Evolutionary conservation across 2,113 vertebrate species (phyloP).

Genomic region (Ageneiosus marmoratus): DNA sequence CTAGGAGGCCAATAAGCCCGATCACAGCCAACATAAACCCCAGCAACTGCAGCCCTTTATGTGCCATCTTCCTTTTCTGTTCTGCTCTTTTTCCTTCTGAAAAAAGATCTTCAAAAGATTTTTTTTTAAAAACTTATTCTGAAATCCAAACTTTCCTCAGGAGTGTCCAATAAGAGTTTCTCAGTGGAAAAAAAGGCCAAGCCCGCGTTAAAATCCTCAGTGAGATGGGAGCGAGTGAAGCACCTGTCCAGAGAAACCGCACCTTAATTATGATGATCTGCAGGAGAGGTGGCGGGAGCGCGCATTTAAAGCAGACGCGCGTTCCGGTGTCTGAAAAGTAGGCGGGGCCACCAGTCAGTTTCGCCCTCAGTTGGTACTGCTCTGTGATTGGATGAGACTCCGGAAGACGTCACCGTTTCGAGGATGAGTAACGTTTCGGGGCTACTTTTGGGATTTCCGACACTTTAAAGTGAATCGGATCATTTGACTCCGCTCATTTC

Average conservation of each 20-base stretch:
- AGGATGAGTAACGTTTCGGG: conserved; percentile 13
- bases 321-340: conserved; percentile 41
- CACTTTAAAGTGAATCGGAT: not conserved
- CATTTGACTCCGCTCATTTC: not conserved
- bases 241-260: conserved; percentile 68
- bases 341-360: conserved; percentile 59
- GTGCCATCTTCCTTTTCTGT: conserved; percentile 73
- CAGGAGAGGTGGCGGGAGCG: not conserved
- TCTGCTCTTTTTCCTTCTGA: not conserved
- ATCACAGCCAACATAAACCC: conserved; percentile 79
- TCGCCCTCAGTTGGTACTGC: conserved; percentile 56
- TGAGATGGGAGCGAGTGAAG: not conserved
- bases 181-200: too few species aligned
- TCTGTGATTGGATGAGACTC: conserved; percentile 10
- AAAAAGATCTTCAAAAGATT: not conserved
- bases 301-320: conserved; percentile 28
- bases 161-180: not conserved
- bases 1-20: conserved; percentile 77
- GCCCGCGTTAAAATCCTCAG: not conserved
- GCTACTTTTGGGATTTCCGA: not conserved
- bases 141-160: not conserved
- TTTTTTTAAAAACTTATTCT: not conserved
- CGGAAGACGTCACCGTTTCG: conserved; percentile 13
- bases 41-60: conserved; percentile 83
- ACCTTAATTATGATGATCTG: conserved; percentile 60